Conservation (phyloP, 2,113 vertebrate genomes). For the Panthera tigris region DNA sequence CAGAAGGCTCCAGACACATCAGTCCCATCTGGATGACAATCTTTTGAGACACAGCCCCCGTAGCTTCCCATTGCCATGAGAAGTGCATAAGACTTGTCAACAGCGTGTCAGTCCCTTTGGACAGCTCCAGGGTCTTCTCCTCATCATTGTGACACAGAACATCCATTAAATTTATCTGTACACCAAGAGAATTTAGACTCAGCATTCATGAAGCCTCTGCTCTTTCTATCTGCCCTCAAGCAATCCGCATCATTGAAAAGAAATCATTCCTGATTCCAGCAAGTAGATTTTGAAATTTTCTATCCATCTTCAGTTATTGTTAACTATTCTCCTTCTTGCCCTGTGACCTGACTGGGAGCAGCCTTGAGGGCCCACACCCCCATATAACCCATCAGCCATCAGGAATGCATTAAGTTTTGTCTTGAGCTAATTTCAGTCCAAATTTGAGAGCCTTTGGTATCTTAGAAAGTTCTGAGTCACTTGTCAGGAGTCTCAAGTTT, state of each 20-base stretch:
- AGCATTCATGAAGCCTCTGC: background rate
- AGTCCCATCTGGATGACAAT: background rate
- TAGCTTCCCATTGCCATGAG: background rate
- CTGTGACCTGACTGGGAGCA: background rate
- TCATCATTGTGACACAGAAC: background rate
- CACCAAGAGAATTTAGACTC: constrained; percentile 41
- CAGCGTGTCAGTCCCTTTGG: constrained; percentile 31
- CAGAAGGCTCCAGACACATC: background rate
- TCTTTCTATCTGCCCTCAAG: constrained; percentile 27
- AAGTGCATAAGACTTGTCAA: background rate
- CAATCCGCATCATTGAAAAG: constrained; percentile 27
- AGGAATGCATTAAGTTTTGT: background rate
- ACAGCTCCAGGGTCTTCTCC: background rate
- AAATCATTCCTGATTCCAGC: background rate
- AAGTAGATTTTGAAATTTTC: background rate
- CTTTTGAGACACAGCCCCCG: background rate
- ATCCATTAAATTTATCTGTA: constrained; percentile 32
- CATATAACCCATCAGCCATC: background rate
- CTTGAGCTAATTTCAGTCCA: background rate
- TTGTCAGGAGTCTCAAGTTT: background rate
- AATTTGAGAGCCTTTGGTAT: background rate
- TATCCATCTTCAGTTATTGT: background rate
- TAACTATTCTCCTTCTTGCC: background rate
- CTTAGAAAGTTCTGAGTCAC: background rate
- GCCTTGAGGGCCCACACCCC: background rate